Evolutionary conservation across 2,113 vertebrate species (phyloP), one percentile per base, ranked within the genome.

Genomic region (Seriola aureovittata): DNA sequence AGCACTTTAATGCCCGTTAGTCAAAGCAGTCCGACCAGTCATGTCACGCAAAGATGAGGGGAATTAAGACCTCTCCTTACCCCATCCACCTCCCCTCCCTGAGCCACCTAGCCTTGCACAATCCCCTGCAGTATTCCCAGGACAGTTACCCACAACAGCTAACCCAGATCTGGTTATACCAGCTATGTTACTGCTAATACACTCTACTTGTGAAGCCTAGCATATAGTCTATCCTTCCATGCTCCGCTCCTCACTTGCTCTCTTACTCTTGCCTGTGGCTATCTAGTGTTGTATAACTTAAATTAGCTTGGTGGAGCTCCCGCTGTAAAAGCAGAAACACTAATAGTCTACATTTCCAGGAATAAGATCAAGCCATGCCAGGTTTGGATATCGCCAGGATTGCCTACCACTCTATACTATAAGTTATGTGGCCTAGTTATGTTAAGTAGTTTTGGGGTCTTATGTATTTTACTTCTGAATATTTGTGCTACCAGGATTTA

Each of bases 1-100:
- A 90, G 84, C 93, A 93, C 94, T 95, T 95, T 94, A 95, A 94
- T 94, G 92, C 95, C 93, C 82, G 84, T 94, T 90, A 74, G 79
- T 95, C 89, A 92, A 82, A 94, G 90, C 94, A 96, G 95, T 96
- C 95, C 94, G 95, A 93, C 96, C 95, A 95, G 94, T 95, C 90
- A 94, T 86, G 36, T 96, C 97, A 96, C 90, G 91, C 94, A 96
- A 94, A 84, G 94, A 95, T 83, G 32, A 94, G 92, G 42, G 50
- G 57, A 83, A 83, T 93, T 87, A 90, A 62, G 36, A 59, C 1
- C 59, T 52, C 42, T 3, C 66, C 21, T 11, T 4, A 10, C 32
- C 17, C 50, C 23, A 13, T 21, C 67, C 21, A 10, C 8, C n/a
- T 46, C 60, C 55, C 34, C 23, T 21, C n/a, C 7, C 46, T 60